phyloP scores from a whole-genome alignment of 2,888 invertebrate species.

The Sphaerophoria taeniata region DNA sequence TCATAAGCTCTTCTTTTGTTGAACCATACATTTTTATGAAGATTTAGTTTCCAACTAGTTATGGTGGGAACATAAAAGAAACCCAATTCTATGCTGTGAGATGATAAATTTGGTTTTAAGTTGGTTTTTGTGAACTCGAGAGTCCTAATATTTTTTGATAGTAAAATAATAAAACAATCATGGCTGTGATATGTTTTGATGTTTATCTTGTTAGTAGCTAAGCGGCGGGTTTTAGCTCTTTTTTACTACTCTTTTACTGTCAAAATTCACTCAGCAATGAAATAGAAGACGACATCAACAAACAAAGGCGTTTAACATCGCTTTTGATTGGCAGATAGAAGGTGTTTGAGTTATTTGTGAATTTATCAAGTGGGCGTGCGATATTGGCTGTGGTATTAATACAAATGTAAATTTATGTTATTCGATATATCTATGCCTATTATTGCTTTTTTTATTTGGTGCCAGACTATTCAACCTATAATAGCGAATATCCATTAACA shows the following conservation, averaged over 20 bases:
- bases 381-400: neutral
- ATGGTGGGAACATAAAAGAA: slow-evolving; percentile 8
- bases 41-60: slow-evolving; percentile 25
- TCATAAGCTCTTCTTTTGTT: slow-evolving; percentile 29
- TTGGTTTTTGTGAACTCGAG: slow-evolving; percentile 2
- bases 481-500: too few species aligned
- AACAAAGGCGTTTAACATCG: slow-evolving; percentile 20
- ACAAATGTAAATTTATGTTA: neutral
- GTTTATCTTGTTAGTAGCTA: slow-evolving; percentile 2
- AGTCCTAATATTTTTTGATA: slow-evolving; percentile 33
- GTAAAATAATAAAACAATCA: slow-evolving; percentile 5
- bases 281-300: slow-evolving; percentile 16
- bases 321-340: slow-evolving; percentile 30
- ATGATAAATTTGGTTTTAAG: slow-evolving; percentile 10
- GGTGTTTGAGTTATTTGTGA: slow-evolving; percentile 10
- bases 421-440: too few species aligned
- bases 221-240: neutral
- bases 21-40: slow-evolving; percentile 46
- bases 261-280: slow-evolving; percentile 23
- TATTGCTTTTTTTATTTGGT: too few species aligned
- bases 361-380: slow-evolving; percentile 25
- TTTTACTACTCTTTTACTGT: slow-evolving; percentile 17
- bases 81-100: slow-evolving; percentile 16
- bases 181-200: slow-evolving; percentile 11
- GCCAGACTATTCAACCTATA: too few species aligned